A percentile compares a stretch with the other conserved stretches of the same genome.
Evolutionary conservation across 23 tunicate genomes (phyloP).

Genomic region (Diplosoma virens): DNA sequence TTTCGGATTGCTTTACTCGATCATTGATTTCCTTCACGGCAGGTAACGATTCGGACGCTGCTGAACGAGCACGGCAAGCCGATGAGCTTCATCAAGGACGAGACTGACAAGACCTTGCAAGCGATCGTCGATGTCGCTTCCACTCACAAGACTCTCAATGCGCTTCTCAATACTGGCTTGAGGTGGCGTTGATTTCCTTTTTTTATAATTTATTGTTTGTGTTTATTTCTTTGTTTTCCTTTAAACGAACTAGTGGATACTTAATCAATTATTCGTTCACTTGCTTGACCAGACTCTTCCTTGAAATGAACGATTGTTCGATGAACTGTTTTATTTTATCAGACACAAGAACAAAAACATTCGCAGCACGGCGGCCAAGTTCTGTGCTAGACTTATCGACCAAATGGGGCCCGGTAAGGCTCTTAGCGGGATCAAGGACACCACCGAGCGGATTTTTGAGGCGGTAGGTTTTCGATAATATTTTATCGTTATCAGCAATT

Average conservation of each 20-base stretch:
- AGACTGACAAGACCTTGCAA: constrained; percentile 69
- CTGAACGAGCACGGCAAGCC: constrained; percentile 59
- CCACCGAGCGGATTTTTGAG: constrained; percentile 55
- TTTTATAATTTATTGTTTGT: too few relatives aligned
- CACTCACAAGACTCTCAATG: constrained; percentile 39
- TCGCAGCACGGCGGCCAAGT: constrained; percentile 43
- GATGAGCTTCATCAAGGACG: constrained; percentile 68
- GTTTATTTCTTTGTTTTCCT: too few relatives aligned
- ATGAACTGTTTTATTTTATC: too few relatives aligned
- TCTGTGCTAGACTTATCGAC: constrained; percentile 51
- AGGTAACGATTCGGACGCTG: constrained; percentile 47
- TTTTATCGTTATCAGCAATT: too few relatives aligned
- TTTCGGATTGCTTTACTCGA: too few relatives aligned
- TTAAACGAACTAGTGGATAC: too few relatives aligned
- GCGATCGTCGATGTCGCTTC: constrained; percentile 34
- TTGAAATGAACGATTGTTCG: too few relatives aligned
- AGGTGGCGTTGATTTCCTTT: constrained; percentile 33
- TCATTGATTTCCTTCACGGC: too few relatives aligned
- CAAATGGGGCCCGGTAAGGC: constrained; percentile 81
- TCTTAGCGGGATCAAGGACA: constrained; percentile 66
- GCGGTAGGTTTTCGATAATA: constrained; percentile 86
- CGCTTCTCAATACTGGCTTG: constrained; percentile 67
- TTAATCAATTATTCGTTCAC: too few relatives aligned
- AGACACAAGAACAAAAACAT: constrained; percentile 64
- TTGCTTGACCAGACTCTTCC: too few relatives aligned